Evolutionary conservation across 1,140 invertebrate genomes (phyloP).

Genomic region (Drosophila ogumai): DNA sequence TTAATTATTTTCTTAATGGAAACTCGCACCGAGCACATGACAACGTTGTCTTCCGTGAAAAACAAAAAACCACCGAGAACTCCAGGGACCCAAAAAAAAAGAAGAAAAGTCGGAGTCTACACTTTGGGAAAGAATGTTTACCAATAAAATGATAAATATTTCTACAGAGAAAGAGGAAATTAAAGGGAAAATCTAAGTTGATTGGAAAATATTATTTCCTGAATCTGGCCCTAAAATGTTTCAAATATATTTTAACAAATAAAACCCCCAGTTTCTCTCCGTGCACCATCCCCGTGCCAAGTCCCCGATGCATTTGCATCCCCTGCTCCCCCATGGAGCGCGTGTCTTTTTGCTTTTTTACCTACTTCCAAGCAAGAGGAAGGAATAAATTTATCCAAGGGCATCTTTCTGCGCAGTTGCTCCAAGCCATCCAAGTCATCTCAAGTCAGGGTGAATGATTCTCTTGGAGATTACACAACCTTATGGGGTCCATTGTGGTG

Average conservation of each 20-base stretch:
- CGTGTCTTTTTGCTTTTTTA: constrained; percentile 64
- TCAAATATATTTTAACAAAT: too few species aligned
- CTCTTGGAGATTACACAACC: constrained; percentile 48
- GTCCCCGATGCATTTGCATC: constrained; percentile 27
- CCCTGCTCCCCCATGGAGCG: constrained; percentile 63
- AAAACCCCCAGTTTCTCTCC: background rate
- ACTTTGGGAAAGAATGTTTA: background rate
- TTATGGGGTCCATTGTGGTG: constrained; percentile 26
- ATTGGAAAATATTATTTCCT: too few species aligned
- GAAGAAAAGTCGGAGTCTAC: constrained; percentile 24
- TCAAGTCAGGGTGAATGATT: constrained; percentile 10
- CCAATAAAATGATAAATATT: background rate
- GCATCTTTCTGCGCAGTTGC: constrained; percentile 63
- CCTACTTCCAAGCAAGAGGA: constrained; percentile 22
- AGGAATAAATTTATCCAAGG: constrained; percentile 22
- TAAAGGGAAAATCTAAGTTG: too few species aligned
- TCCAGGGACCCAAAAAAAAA: constrained; percentile 18
- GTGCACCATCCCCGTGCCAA: constrained; percentile 25
- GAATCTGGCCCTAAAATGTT: too few species aligned
- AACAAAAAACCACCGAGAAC: constrained; percentile 35
- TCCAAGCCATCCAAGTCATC: constrained; percentile 33
- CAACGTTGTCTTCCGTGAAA: constrained; percentile 75
- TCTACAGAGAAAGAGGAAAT: background rate
- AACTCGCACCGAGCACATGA: constrained; percentile 73
- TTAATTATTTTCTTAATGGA: constrained; percentile 84